A percentile compares a stretch with the other conserved stretches of the same genome.
These are phyloP conservation scores for Labeo catla DNA, from an alignment of 2,113 vertebrate genomes.

Conservation along the genomic window DNA sequence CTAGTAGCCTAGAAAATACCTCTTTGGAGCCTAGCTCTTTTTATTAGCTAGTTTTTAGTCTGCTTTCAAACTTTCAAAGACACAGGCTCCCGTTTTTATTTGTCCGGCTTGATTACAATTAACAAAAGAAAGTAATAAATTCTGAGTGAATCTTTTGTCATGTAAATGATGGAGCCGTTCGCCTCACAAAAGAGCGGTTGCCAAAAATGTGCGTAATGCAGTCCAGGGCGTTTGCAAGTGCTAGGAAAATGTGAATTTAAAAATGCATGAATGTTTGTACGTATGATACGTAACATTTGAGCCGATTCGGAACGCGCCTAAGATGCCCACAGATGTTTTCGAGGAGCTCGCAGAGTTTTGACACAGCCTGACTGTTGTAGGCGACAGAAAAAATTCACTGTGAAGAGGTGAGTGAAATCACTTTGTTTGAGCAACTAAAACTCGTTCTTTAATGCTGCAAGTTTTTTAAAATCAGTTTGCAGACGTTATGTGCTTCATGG, in stretches of 20 bases:
- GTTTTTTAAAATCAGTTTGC: not conserved
- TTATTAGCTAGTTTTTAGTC: not conserved
- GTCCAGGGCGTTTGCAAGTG: slow-evolving; percentile 12
- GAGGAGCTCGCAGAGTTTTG: not conserved
- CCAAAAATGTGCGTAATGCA: not conserved
- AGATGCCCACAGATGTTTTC: slow-evolving; percentile 12
- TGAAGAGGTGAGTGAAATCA: not conserved
- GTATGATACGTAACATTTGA: slow-evolving; percentile 16
- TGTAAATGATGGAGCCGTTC: slow-evolving; percentile 65
- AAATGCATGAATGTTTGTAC: slow-evolving; percentile 7
- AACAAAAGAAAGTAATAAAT: slow-evolving; percentile 38
- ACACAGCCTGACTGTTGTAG: not conserved
- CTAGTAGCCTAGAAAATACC: not conserved
- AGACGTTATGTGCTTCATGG: not conserved
- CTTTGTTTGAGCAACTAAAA: not conserved
- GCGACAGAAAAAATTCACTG: not conserved
- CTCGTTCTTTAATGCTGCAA: not conserved
- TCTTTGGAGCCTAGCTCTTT: not conserved
- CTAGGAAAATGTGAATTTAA: slow-evolving; percentile 29
- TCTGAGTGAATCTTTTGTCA: slow-evolving; percentile 67
- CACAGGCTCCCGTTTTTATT: not conserved
- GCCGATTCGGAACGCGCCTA: not conserved
- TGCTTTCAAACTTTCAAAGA: not conserved
- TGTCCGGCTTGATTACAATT: slow-evolving; percentile 18
- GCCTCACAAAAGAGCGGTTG: not conserved